Evolutionary conservation across 2,113 vertebrate species (phyloP), one percentile per base, ranked within the genome.

Genomic region (Scortum barcoo): DNA sequence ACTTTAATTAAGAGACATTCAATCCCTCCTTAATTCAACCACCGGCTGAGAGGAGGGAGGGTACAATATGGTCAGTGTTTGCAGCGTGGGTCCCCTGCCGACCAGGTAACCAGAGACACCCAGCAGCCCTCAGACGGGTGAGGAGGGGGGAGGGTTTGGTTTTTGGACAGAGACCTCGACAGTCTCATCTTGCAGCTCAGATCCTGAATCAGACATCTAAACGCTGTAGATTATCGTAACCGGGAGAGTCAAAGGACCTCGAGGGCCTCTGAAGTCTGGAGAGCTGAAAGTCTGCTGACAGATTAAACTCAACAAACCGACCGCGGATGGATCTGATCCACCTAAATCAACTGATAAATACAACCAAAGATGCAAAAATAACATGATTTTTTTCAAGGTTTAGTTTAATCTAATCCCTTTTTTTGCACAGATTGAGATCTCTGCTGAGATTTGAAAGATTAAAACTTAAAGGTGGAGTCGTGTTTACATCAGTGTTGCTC

Each of bases 21-120:
- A 88, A 93, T 90, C 84, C 78, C 61, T 80, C 60, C 74, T 75
- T 70, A 83, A 92, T 89, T 85, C 91, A 86, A 68, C 57, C 63
- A 24, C 13, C 56, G 76, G 36, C n/a, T 54, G 8, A 67, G 53
- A 65, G 56, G 75, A 58, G 6, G 46, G 46, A 5, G 60, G 3
- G 22, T 1, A 94, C 93, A 93, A 94, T 93, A 81, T 84, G 72
- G 46, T 22, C 86, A 92, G 92, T 93, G 93, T 93, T 91, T 72
- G 78, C 57, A 66, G 48, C 0, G 26, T 5, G 71, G 79, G 78
- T 84, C 85, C 72, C 72, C 84, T 24, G 71, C 28, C 22, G 60
- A 81, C 57, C 78, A 26, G 86, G 92, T 92, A 93, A 94, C 91
- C 82, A 82, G 92, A 93, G 91, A 90, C n/a, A n/a, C 68, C 72